Conservation (phyloP, 2,797 vertebrate genomes). For the Catostomus latipinnis region DNA sequence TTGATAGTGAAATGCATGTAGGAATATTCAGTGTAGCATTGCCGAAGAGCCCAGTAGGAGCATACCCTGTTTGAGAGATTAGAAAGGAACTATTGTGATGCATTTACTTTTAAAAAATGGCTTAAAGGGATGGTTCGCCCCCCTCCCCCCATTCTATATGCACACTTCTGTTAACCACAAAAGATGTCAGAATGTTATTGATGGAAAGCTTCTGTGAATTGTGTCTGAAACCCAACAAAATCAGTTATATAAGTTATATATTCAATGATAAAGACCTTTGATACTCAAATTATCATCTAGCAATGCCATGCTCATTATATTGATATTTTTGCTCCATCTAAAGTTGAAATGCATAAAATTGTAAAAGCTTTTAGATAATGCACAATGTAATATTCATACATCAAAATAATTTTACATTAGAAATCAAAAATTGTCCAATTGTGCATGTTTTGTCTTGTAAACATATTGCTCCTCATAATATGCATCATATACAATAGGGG, state of each 20-base stretch:
- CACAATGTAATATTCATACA: background rate
- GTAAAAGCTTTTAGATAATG: background rate
- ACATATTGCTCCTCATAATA: background rate
- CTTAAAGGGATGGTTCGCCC: no score
- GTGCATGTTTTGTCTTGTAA: background rate
- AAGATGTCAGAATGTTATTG: no score
- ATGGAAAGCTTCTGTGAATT: no score
- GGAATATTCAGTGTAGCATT: constrained; percentile 11
- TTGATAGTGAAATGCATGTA: constrained; percentile 43
- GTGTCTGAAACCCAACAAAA: no score
- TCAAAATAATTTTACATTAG: background rate
- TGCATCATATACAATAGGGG: background rate
- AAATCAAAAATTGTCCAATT: background rate
- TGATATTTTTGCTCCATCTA: background rate
- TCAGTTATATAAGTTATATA: no score
- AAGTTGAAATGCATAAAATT: background rate
- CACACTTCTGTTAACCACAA: no score
- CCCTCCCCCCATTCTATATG: no score
- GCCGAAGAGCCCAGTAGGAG: constrained; percentile 1
- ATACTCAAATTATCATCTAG: background rate
- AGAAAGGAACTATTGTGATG: no score
- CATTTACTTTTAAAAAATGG: no score
- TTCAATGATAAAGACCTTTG: background rate
- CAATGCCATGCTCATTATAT: background rate
- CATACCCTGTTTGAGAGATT: background rate